Conservation (phyloP, 2,888 invertebrate genomes). For the Aradus depressus region DNA sequence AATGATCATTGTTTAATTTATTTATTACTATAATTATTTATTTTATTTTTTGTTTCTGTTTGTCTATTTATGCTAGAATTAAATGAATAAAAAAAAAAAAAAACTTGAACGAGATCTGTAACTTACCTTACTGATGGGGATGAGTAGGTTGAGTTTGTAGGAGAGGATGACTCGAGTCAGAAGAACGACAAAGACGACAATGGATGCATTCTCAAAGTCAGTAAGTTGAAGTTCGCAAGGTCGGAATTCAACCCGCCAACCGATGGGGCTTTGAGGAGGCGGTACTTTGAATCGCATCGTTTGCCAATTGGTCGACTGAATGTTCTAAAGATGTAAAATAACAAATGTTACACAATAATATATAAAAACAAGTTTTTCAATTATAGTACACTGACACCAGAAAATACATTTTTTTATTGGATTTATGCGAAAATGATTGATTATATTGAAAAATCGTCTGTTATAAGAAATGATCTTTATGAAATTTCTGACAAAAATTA, state of each 20-base stretch:
- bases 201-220: constrained; percentile 98
- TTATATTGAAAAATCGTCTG: too few relatives aligned
- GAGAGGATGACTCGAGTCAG: constrained; percentile 93
- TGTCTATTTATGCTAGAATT: too few relatives aligned
- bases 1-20: too few relatives aligned
- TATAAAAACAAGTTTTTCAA: too few relatives aligned
- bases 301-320: constrained; percentile 99
- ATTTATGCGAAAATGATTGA: too few relatives aligned
- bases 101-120: not conserved
- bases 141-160: constrained; percentile 88
- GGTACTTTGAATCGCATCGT: constrained; percentile 99
- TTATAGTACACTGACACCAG: too few relatives aligned
- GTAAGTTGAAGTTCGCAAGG: constrained; percentile 97
- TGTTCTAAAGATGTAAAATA: constrained; percentile 54
- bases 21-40: too few relatives aligned
- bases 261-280: constrained; percentile 88
- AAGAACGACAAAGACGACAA: constrained; percentile 93
- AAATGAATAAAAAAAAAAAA: not conserved
- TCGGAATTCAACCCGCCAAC: constrained; percentile 99
- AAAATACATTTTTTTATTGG: too few relatives aligned
- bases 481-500: too few relatives aligned
- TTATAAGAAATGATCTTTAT: too few relatives aligned
- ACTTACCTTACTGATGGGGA: constrained; percentile 87
- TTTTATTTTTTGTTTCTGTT: too few relatives aligned
- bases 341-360: too few relatives aligned